phyloP scores from a whole-genome alignment of 2,113 vertebrate genomes.

The Scalopus aquaticus region DNA sequence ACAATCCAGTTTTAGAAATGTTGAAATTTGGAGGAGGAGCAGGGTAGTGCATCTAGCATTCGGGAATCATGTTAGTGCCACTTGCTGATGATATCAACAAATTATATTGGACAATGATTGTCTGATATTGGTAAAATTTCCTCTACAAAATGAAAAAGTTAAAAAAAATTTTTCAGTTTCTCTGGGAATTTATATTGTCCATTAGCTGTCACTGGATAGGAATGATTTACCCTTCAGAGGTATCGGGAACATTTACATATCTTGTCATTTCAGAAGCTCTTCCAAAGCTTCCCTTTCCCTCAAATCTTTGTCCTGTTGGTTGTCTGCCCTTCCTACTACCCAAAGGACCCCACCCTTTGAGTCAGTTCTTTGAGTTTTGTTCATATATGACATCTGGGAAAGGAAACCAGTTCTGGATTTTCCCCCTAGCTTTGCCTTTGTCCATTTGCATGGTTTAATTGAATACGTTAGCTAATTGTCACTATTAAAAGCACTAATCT shows the following conservation, averaged over 20 bases:
- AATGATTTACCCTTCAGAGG: not conserved
- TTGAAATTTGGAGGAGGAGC: not conserved
- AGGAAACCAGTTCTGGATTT: not conserved
- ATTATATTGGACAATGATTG: not conserved
- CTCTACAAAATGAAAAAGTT: not conserved
- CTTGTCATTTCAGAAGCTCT: not conserved
- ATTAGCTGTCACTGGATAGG: not conserved
- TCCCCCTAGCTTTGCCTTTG: not conserved
- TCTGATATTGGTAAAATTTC: not conserved
- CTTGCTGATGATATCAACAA: not conserved
- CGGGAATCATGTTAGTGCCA: not conserved
- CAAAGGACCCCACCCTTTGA: not conserved
- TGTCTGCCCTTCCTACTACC: not conserved
- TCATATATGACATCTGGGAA: not conserved
- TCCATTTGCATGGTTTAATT: constrained; percentile 33
- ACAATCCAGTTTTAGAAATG: not conserved
- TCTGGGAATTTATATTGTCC: not conserved
- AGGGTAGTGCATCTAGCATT: not conserved
- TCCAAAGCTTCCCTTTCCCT: not conserved
- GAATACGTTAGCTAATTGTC: constrained; percentile 48
- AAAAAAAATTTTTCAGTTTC: not conserved
- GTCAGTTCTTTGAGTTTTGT: not conserved
- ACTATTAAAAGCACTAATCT: constrained; percentile 56
- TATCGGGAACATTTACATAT: not conserved
- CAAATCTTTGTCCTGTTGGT: not conserved